Conservation (phyloP, 2,113 vertebrate species). For the Stictonetta naevosa region DNA sequence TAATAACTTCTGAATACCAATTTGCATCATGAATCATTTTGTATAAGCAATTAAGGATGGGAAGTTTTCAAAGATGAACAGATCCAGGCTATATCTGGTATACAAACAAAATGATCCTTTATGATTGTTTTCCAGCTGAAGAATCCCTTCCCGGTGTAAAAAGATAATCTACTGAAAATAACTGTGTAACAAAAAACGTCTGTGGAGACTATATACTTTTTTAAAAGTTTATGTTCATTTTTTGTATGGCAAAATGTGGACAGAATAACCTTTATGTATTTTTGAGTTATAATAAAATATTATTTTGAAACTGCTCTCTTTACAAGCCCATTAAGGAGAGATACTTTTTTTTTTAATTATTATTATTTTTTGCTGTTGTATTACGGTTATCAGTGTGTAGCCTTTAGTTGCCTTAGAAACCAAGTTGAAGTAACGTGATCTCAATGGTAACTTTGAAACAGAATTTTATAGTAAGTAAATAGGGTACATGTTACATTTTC, state of each 20-base stretch:
- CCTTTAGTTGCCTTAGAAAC: slow-evolving; percentile 38
- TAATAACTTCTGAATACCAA: background rate
- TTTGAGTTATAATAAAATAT: slow-evolving; percentile 55
- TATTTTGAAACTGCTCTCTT: slow-evolving; percentile 39
- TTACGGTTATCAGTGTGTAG: slow-evolving; percentile 18
- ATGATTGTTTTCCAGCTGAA: slow-evolving; percentile 32
- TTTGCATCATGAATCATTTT: slow-evolving; percentile 51
- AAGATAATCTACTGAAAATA: slow-evolving; percentile 11
- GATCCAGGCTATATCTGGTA: slow-evolving; percentile 30
- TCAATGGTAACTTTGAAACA: slow-evolving; percentile 59
- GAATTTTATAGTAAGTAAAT: slow-evolving; percentile 50
- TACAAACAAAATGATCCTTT: slow-evolving; percentile 45
- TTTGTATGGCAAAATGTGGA: slow-evolving; percentile 53
- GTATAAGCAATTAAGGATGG: slow-evolving; percentile 29
- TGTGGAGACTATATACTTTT: background rate
- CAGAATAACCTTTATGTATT: slow-evolving; percentile 37
- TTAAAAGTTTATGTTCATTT: slow-evolving; percentile 32
- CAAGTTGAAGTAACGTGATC: slow-evolving; percentile 49
- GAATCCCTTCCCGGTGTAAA: slow-evolving; percentile 14
- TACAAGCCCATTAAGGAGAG: background rate
- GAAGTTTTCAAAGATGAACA: slow-evolving; percentile 32
- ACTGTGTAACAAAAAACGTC: background rate
- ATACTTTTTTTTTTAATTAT: background rate
- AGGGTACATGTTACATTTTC: slow-evolving; percentile 13
- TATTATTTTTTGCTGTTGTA: slow-evolving; percentile 9